These are phyloP conservation scores for Cremastinae sp. DNA, from an alignment of 2,888 invertebrate genomes.

Conservation along the genomic window DNA sequence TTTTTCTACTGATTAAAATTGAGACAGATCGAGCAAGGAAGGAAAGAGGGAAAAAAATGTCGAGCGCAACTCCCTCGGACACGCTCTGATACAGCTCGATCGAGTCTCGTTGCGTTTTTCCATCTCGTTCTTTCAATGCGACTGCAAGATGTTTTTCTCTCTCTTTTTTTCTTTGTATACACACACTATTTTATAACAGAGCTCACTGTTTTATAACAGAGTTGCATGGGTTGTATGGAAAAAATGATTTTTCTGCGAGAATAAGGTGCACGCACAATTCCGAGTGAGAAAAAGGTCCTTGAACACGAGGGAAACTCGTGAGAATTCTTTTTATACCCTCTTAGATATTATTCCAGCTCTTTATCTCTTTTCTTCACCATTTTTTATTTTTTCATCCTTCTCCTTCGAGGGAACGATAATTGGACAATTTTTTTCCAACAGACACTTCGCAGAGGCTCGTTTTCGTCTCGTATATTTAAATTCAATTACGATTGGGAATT, in stretches of 20 bases:
- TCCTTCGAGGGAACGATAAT: not conserved
- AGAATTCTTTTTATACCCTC: conserved; percentile 27
- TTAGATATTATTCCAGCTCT: not conserved
- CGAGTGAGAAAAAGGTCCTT: conserved; percentile 40
- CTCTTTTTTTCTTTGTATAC: conserved; percentile 32
- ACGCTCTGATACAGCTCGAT: conserved; percentile 75
- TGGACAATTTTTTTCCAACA: not conserved
- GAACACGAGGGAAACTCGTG: conserved; percentile 48
- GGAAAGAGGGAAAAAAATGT: conserved; percentile 40
- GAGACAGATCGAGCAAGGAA: conserved; percentile 29
- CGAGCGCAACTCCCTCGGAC: conserved; percentile 72
- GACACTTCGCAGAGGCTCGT: not conserved
- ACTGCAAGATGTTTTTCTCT: conserved; percentile 29
- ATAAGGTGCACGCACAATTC: conserved; percentile 7
- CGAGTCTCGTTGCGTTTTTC: conserved; percentile 68
- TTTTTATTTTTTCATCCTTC: conserved; percentile 3
- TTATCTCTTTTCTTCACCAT: not conserved
- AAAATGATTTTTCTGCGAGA: conserved; percentile 38
- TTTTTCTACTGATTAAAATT: conserved; percentile 15
- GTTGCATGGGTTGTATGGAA: not conserved
- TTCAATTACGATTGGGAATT: not conserved
- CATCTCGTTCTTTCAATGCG: conserved; percentile 11
- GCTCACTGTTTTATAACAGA: conserved; percentile 9
- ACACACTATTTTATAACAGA: not conserved
- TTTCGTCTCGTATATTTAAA: not conserved